Percentiles rank a stretch among this genome's conserved stretches.
Conservation (phyloP, 2,797 vertebrate species). For the Urosaurus nigricauda region DNA sequence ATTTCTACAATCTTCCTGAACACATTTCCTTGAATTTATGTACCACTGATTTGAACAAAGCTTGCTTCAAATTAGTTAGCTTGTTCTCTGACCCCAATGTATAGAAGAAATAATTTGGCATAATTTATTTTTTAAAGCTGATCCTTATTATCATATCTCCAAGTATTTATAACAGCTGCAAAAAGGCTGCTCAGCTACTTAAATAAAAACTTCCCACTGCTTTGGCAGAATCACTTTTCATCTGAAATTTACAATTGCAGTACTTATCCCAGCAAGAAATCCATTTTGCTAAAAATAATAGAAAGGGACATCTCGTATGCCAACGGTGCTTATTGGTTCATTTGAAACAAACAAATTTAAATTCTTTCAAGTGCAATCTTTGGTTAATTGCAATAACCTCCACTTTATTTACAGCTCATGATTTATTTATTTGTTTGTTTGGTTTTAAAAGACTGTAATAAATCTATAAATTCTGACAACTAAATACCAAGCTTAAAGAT, state of each 20-base stretch:
- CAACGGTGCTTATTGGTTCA: constrained; percentile 65
- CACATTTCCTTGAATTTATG: constrained; percentile 4
- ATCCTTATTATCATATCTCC: constrained; percentile 60
- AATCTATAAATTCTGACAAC: constrained; percentile 60
- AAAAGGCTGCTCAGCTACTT: constrained; percentile 63
- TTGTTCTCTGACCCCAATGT: constrained; percentile 30
- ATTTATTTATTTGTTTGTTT: constrained; percentile 50
- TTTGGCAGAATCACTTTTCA: constrained; percentile 74
- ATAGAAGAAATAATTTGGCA: constrained; percentile 33
- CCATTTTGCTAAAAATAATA: constrained; percentile 78
- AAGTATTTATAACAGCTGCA: constrained; percentile 53
- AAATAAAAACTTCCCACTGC: constrained; percentile 75
- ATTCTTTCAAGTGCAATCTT: constrained; percentile 58
- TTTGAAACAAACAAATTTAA: constrained; percentile 73
- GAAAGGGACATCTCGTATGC: constrained; percentile 63
- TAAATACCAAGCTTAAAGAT: constrained; percentile 47
- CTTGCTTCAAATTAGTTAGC: constrained; percentile 19
- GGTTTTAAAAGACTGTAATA: constrained; percentile 53
- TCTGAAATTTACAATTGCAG: constrained; percentile 73
- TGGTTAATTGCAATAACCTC: constrained; percentile 67
- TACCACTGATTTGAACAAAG: neutral
- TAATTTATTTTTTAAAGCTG: constrained; percentile 40
- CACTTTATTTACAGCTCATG: constrained; percentile 61
- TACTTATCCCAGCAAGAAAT: constrained; percentile 81
- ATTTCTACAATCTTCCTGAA: constrained; percentile 9